phyloP scores from a whole-genome alignment of 2,888 invertebrate genomes.

The Cephonodes hylas region DNA sequence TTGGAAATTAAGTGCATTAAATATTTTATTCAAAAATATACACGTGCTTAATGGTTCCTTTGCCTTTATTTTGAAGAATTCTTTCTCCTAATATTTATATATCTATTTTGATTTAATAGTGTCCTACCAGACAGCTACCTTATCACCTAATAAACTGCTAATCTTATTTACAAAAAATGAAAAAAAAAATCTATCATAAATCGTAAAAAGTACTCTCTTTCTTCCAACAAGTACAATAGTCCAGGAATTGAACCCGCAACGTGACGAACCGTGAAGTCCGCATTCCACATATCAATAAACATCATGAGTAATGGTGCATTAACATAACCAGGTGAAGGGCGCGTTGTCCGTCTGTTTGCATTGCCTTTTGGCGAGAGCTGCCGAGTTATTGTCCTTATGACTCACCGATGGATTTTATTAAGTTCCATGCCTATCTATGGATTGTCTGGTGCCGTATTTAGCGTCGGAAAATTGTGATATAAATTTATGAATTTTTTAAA shows the following conservation, averaged over 20 bases:
- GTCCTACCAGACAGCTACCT: too few relatives aligned
- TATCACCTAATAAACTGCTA: too few relatives aligned
- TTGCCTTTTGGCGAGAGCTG: conserved; percentile 24
- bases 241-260: background rate
- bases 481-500: background rate
- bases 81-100: too few relatives aligned
- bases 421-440: background rate
- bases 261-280: background rate
- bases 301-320: conserved; percentile 37
- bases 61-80: too few relatives aligned
- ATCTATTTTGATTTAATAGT: too few relatives aligned
- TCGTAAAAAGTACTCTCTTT: too few relatives aligned
- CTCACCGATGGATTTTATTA: conserved; percentile 9
- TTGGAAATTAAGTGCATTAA: too few relatives aligned
- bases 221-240: background rate
- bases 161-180: too few relatives aligned
- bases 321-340: conserved; percentile 52
- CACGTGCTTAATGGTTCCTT: too few relatives aligned
- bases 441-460: background rate
- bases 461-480: background rate
- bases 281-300: conserved; percentile 22
- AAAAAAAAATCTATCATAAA: too few relatives aligned
- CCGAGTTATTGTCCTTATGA: conserved; percentile 7
- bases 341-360: conserved; percentile 24
- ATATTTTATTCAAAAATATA: too few relatives aligned